phyloP scores from a whole-genome alignment of 2,888 invertebrate genomes.

The Nemurella pictetii region DNA sequence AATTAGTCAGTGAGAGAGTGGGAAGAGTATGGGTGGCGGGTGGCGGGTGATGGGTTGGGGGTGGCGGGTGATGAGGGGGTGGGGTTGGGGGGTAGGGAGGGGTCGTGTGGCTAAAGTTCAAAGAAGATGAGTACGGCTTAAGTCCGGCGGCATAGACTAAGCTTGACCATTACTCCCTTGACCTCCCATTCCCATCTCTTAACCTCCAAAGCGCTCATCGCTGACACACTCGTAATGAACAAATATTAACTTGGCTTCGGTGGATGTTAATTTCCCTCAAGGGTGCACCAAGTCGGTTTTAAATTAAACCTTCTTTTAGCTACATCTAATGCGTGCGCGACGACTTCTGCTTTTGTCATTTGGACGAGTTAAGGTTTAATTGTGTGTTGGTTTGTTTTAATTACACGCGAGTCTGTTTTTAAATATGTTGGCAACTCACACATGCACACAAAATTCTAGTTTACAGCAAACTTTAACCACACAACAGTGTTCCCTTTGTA shows the following conservation, averaged over 20 bases:
- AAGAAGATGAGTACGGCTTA: neutral
- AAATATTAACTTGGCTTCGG: slow-evolving; percentile 24
- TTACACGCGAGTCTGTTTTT: neutral
- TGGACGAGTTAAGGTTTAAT: neutral
- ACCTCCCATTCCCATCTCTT: neutral
- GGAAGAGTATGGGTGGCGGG: neutral
- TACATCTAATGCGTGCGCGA: neutral
- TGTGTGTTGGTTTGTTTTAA: neutral
- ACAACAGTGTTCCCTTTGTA: neutral
- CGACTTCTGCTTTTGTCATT: neutral
- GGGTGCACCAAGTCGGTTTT: neutral
- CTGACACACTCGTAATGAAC: slow-evolving; percentile 22
- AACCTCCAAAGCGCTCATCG: too few relatives aligned
- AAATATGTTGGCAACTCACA: neutral
- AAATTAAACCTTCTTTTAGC: neutral
- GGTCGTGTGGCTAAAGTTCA: neutral
- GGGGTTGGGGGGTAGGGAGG: neutral
- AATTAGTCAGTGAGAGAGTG: slow-evolving; percentile 14
- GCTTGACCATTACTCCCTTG: slow-evolving; percentile 15
- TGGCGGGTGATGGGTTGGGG: neutral
- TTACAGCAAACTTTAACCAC: neutral
- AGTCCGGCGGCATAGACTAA: neutral
- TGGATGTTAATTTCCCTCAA: neutral
- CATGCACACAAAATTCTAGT: neutral
- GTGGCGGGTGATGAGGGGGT: neutral